Percentiles rank a stretch among this genome's conserved stretches.
phyloP scores from a whole-genome alignment of 2,797 vertebrate species.

The Botia almorhae region DNA sequence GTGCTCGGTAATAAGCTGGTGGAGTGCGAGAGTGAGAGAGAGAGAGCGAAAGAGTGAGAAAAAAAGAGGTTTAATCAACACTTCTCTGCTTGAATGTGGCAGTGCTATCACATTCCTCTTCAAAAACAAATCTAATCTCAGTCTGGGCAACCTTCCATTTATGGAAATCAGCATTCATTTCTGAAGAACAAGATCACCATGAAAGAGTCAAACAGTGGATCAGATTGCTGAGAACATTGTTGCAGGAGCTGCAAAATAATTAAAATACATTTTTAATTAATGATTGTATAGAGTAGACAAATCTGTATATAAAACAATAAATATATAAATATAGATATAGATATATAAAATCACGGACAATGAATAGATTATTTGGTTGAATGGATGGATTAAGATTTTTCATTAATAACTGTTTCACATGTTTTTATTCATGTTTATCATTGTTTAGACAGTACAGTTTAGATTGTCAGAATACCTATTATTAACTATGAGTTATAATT shows the following conservation, averaged over 20 bases:
- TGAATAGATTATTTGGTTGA: not conserved
- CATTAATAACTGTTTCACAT: too few relatives aligned
- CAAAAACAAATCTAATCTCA: slow-evolving; percentile 47
- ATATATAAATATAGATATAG: too few relatives aligned
- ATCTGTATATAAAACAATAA: too few relatives aligned
- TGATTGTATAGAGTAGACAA: not conserved
- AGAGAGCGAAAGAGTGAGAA: slow-evolving; percentile 12
- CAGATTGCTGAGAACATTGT: slow-evolving; percentile 26
- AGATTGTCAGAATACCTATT: too few relatives aligned
- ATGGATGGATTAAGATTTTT: too few relatives aligned
- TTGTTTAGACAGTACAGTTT: too few relatives aligned
- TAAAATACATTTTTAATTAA: slow-evolving; percentile 13
- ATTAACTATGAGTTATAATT: too few relatives aligned
- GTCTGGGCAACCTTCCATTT: slow-evolving; percentile 37
- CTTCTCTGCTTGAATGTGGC: slow-evolving; percentile 43
- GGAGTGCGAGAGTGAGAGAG: not conserved
- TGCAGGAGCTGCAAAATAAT: slow-evolving; percentile 13
- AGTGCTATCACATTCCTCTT: slow-evolving; percentile 38
- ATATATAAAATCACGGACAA: not conserved
- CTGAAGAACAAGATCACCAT: slow-evolving; percentile 30
- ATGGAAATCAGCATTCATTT: slow-evolving; percentile 46
- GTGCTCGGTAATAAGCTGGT: slow-evolving; percentile 30
- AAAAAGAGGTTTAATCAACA: slow-evolving; percentile 40
- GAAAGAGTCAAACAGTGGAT: slow-evolving; percentile 19
- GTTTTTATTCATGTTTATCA: too few relatives aligned